Conservation (phyloP, 2,797 vertebrate species). For the Sandelia bainsii region DNA sequence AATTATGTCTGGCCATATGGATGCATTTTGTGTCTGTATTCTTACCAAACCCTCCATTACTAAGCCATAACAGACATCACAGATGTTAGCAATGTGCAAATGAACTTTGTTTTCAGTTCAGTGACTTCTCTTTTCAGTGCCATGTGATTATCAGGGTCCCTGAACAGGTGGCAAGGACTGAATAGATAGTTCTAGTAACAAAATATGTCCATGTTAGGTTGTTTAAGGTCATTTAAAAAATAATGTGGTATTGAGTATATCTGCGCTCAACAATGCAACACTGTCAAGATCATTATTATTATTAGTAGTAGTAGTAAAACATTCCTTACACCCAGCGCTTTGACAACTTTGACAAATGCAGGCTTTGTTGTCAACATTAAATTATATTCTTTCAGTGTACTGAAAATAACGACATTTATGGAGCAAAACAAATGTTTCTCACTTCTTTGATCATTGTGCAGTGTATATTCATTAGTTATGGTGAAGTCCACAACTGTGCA, state of each 20-base stretch:
- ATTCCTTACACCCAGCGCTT: neutral
- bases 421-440: constrained; percentile 41
- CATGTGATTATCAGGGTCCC: constrained; percentile 31
- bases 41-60: neutral
- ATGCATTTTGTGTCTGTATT: neutral
- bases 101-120: constrained; percentile 38
- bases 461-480: constrained; percentile 33
- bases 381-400: constrained; percentile 22
- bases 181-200: neutral
- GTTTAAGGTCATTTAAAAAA: constrained; percentile 29
- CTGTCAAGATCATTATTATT: constrained; percentile 27
- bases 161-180: constrained; percentile 21
- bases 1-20: neutral
- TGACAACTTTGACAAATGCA: constrained; percentile 27
- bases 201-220: constrained; percentile 9
- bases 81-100: constrained; percentile 6
- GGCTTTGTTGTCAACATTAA: constrained; percentile 37
- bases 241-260: neutral
- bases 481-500: constrained; percentile 27
- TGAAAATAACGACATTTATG: constrained; percentile 38
- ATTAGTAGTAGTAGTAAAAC: neutral
- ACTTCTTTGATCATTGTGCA: constrained; percentile 42
- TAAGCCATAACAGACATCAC: constrained; percentile 20
- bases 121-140: constrained; percentile 16
- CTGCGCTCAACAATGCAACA: constrained; percentile 11